A percentile compares a stretch with the other conserved stretches of the same genome.
Evolutionary conservation across 1,140 invertebrate species (phyloP).

Genomic region (Megathymus violae): DNA sequence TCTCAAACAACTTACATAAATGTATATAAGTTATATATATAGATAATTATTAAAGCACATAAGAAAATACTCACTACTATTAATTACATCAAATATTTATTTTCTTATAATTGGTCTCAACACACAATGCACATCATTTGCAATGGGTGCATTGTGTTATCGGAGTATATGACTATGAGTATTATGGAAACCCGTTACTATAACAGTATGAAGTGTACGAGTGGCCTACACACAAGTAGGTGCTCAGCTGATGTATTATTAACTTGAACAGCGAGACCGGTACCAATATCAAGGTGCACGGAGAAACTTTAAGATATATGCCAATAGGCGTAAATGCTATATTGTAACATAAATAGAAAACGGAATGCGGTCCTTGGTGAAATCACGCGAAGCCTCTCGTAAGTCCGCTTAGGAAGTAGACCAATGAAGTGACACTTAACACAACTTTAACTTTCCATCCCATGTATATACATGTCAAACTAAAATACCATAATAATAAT

Average conservation of each 20-base stretch:
- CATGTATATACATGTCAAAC: no score
- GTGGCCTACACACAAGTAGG: constrained; percentile 59
- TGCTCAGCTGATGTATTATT: constrained; percentile 60
- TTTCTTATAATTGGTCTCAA: no score
- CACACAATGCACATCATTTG: no score
- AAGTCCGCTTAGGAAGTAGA: neutral
- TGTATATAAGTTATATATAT: no score
- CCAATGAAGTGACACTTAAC: neutral
- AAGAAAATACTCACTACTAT: no score
- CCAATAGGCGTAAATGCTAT: constrained; percentile 28
- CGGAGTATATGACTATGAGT: constrained; percentile 42
- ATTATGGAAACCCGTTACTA: constrained; percentile 65
- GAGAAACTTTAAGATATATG: constrained; percentile 43
- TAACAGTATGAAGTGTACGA: constrained; percentile 66
- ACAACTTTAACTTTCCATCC: no score
- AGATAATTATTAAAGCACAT: no score
- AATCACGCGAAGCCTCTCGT: neutral
- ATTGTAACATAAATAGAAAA: constrained; percentile 24
- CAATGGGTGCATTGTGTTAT: constrained; percentile 58
- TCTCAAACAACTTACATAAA: no score
- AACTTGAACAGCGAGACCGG: constrained; percentile 54
- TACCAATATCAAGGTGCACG: constrained; percentile 61
- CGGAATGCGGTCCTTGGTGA: constrained; percentile 21
- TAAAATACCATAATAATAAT: no score
- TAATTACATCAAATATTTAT: no score